Conservation (phyloP, 1,140 invertebrate genomes). For the Drosophila virilis region DNA sequence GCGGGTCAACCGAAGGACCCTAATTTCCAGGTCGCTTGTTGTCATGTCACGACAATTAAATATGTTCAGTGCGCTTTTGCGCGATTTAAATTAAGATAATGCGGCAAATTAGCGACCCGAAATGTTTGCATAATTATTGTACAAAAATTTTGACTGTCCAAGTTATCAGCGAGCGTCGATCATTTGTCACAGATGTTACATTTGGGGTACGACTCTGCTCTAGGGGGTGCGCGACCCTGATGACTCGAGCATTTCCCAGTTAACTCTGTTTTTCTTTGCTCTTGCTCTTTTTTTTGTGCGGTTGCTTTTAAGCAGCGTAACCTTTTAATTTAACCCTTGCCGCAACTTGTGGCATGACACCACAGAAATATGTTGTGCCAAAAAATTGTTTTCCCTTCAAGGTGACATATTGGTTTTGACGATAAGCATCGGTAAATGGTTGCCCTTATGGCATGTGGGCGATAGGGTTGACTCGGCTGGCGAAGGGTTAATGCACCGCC, state of each 20-base stretch:
- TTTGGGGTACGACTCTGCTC: slow-evolving; percentile 52
- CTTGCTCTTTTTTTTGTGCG: slow-evolving; percentile 12
- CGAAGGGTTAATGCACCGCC: slow-evolving; percentile 29
- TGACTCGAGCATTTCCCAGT: slow-evolving; percentile 68
- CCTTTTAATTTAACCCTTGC: slow-evolving; percentile 76
- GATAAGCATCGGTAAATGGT: slow-evolving; percentile 70
- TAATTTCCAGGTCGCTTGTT: slow-evolving; percentile 75
- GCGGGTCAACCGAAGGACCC: slow-evolving; percentile 57
- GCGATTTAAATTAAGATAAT: slow-evolving; percentile 81
- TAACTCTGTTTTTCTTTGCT: slow-evolving; percentile 1
- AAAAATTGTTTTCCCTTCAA: slow-evolving; percentile 57
- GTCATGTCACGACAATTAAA: slow-evolving; percentile 81
- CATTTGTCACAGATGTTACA: slow-evolving; percentile 73
- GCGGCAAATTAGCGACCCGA: slow-evolving; percentile 78
- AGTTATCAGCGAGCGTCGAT: slow-evolving; percentile 63
- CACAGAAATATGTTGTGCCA: slow-evolving; percentile 53
- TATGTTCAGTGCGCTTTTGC: slow-evolving; percentile 73
- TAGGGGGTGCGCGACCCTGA: slow-evolving; percentile 52
- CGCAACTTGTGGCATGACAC: slow-evolving; percentile 67
- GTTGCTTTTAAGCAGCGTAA: slow-evolving; percentile 64
- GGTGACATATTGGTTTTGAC: slow-evolving; percentile 76
- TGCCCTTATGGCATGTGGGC: slow-evolving; percentile 11
- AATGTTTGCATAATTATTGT: slow-evolving; percentile 79
- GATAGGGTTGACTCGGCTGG: slow-evolving; percentile 18
- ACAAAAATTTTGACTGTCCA: slow-evolving; percentile 55